Percentiles rank a stretch among this genome's conserved stretches.
Conservation (phyloP, 2,113 vertebrate species). For the Ptilonorhynchus violaceus region DNA sequence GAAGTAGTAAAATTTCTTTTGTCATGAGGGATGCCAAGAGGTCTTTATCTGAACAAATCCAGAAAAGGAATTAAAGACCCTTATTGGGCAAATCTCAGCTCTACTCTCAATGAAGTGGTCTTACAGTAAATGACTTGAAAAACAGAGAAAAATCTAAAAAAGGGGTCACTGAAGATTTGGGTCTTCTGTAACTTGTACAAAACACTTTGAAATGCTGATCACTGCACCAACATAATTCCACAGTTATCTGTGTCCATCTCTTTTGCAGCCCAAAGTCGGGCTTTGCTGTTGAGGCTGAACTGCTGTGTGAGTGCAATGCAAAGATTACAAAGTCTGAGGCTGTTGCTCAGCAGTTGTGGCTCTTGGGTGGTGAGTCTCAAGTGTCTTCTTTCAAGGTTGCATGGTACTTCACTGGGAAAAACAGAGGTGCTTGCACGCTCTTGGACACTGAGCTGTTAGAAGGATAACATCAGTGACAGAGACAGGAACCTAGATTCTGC, state of each 20-base stretch:
- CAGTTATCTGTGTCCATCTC: neutral
- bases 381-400: neutral
- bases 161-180: neutral
- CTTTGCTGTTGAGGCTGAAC: neutral
- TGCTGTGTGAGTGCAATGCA: neutral
- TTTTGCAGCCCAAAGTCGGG: neutral
- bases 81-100: neutral
- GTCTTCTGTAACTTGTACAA: neutral
- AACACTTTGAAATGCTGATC: neutral
- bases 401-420: neutral
- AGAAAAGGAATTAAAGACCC: neutral
- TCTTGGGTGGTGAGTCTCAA: neutral
- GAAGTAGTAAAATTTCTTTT: neutral
- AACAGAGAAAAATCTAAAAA: neutral
- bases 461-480: neutral
- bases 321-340: neutral
- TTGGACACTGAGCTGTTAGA: neutral
- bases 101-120: neutral
- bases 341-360: neutral
- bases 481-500: neutral
- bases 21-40: neutral
- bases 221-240: no score
- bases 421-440: neutral
- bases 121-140: neutral
- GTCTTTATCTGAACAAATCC: neutral